Conservation (phyloP, 2,888 invertebrate genomes). For the Sialis lutaria region DNA sequence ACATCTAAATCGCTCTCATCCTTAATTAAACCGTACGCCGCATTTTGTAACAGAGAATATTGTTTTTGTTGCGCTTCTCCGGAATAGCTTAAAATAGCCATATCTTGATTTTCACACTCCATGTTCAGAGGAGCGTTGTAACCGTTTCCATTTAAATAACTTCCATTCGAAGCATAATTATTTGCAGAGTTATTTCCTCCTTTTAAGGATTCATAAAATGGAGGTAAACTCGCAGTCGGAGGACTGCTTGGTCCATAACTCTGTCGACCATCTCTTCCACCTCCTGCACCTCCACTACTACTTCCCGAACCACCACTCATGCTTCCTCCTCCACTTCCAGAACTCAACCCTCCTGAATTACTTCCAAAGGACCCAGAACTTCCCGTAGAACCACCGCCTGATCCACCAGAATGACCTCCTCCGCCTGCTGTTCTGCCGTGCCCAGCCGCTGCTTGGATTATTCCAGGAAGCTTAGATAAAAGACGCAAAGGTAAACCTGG, state of each 20-base stretch:
- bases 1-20: constrained; percentile 58
- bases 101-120: constrained; percentile 58
- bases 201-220: constrained; percentile 75
- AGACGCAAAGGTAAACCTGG: constrained; percentile 30
- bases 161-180: constrained; percentile 47
- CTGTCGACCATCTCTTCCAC: constrained; percentile 63
- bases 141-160: constrained; percentile 40
- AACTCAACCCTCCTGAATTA: constrained; percentile 10
- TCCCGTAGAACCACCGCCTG: constrained; percentile 16
- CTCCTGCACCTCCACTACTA: constrained; percentile 51
- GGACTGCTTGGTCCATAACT: constrained; percentile 80
- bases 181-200: constrained; percentile 53
- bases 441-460: constrained; percentile 54
- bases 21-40: constrained; percentile 66
- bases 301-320: constrained; percentile 42
- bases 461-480: constrained; percentile 40
- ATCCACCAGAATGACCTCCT: constrained; percentile 31
- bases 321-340: constrained; percentile 31
- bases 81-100: constrained; percentile 21
- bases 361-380: constrained; percentile 10
- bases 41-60: constrained; percentile 64
- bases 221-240: constrained; percentile 73
- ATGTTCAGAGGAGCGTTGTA: constrained; percentile 52
- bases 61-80: constrained; percentile 38
- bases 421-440: constrained; percentile 50